Evolutionary conservation across 2,888 invertebrate species (phyloP), one percentile per base, ranked within the genome.

Genomic region (Catocala sponsa): DNA sequence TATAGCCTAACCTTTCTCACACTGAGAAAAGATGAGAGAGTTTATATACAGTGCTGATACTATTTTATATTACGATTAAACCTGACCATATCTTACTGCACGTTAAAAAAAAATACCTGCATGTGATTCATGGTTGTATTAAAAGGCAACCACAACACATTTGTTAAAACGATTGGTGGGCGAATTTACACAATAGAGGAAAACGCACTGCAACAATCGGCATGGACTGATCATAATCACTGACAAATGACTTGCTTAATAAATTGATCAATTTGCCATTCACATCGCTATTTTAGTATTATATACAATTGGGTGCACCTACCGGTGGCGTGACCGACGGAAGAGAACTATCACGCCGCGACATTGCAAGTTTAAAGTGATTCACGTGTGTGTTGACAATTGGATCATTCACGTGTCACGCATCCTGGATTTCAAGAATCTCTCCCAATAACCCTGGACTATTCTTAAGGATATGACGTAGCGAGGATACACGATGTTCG

Each of bases 201-300:
- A 32, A 7, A 7, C 32, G n/a, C 35, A 47, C 25, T 1, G 6
- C 32, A 46, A 47, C 53, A 12, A 38, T 6, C 43, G 44, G 49
- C 50, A 52, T 54, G 10, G 33, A 15, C 10, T 48, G 44, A 46
- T 65, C 50, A 68, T 66, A 77, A 72, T 63, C 56, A 41, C 60
- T 43, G 43, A 55, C 49, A 68, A 73, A 73, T 70, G 62, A 64
- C 55, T 72, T 69, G 70, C 59, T 68, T 71, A 65, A 68, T 65
- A 76, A 76, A 82, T 78, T 75, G 76, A 79, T 74, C 73, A 72
- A 82, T 77, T 78, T 81, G 70, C 75, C 78, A 79, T 79, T 71
- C 70, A 68, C 68, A 66, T 63, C 59, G 71, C 70, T 66, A 77
- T 78, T 82, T 74, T 60, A 58, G 74, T 74, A 74, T 76, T 75